Evolutionary conservation across 2,888 invertebrate genomes (phyloP).

Genomic region (Andrena fulva): DNA sequence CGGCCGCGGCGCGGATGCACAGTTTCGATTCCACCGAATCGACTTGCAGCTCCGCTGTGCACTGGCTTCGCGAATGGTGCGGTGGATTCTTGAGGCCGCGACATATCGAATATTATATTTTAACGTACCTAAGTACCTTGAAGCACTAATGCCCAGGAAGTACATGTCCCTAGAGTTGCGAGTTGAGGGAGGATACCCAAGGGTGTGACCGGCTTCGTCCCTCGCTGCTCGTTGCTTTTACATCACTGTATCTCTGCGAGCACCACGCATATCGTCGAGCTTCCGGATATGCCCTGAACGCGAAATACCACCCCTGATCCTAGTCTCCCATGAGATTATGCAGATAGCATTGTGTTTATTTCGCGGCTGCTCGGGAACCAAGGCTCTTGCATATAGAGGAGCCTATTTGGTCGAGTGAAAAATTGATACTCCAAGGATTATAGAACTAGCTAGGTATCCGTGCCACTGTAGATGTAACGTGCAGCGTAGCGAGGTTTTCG

Average conservation of each 20-base stretch:
- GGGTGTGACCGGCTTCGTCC: no score
- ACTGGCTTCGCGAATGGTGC: background rate
- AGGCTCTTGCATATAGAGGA: background rate
- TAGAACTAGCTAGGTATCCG: no score
- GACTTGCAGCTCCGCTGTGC: background rate
- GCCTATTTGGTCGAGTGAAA: background rate
- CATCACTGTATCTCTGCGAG: background rate
- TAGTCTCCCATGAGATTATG: background rate
- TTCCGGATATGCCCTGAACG: background rate
- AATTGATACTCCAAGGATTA: no score
- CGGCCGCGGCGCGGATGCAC: background rate
- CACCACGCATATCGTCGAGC: background rate
- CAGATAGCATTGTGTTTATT: constrained; percentile 2
- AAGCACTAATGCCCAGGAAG: no score
- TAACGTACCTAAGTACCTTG: no score
- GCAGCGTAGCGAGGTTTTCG: no score
- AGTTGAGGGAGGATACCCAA: no score
- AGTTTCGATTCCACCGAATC: constrained; percentile 22
- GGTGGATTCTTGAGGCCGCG: no score
- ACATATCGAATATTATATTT: no score
- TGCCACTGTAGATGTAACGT: no score
- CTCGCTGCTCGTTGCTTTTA: no score
- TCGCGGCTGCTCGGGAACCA: background rate
- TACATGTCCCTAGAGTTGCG: no score
- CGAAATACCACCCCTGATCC: background rate